Base-by-base conservation (phyloP, 2,888 invertebrate genomes). In the Drosophila parthenogenetica region DNA sequence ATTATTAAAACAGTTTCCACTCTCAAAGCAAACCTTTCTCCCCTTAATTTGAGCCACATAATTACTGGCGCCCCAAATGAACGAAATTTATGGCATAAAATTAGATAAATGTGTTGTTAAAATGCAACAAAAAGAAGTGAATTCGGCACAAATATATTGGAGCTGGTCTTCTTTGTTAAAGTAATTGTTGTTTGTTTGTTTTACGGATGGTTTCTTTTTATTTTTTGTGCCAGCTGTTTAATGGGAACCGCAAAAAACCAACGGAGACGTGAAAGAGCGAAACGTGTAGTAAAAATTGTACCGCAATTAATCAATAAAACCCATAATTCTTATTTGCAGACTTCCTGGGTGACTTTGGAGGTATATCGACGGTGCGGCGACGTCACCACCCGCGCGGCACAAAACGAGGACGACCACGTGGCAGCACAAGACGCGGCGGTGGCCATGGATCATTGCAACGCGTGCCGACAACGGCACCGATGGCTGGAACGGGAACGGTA, bases 331-430 rank as follows among this genome's bases (percentile, higher is more conserved):
- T 66, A 39, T 64, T 29, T 90, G 61, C 81, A 92, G 92, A 76
- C 66, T 85, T 91, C 63, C 91, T 91, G 65, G 88, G 89, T 61
- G 91, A 92, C 54, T 90, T 89, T 73, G 90, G 89, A 60, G 74
- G 88, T 43, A 76, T 92, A 45, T 90, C 91, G 8, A 87, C 91
- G 64, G 83, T 90, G 65, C 88, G 92, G 58, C 78, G 92, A 54
- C 90, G 92, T 63, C 92, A 92, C 85, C 91, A 92, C 90, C 92
- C 92, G 66, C 94, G 95, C 35, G 93, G 94, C 49, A 94, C 95
- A 1, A 94, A 95, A 84, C 94, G 96, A 16, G 96, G 96, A 0
- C 93, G 96, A 49, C 96, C 96, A 51, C 93, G 96, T 54, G 96
- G 96, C 66, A 95, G 96, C 62, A 95, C 95, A 0, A 93, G 96